Base-by-base conservation (phyloP, 2,113 vertebrate genomes). In the Onychostruthus taczanowskii region DNA sequence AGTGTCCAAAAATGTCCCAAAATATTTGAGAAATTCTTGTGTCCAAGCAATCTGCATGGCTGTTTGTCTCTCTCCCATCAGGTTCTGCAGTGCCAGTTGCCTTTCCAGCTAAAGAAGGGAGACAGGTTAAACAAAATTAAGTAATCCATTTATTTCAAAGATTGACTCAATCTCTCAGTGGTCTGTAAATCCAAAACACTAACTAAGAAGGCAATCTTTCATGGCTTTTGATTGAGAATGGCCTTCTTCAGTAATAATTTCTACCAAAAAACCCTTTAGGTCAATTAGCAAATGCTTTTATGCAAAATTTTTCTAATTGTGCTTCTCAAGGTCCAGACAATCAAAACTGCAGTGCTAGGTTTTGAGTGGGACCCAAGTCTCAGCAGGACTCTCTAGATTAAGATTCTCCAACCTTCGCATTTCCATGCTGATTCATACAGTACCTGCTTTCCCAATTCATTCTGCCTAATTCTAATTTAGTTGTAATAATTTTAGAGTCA, bases 21-120 rank as follows among this genome's bases (percentile, higher is more conserved):
- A 99, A 97, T 99, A 99, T 77, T 98, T 99, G 81, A 99, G 95
- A 92, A 99, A 98, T 97, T 99, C 98, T 73, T 98, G 96, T 82
- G 98, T 98, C 98, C 98, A 98, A 83, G 99, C 98, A 37, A 99
- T 97, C 97, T 99, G 98, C 98, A 99, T 98, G 2, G 99, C 98
- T 98, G 98, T 96, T 97, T 99, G 98, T 62, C 98, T 97, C 96
- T 99, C 98, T 56, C 98, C 98, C 98, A 99, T 99, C 96, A 99
- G 98, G 95, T 98, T 99, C 96, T 99, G 98, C 98, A 99, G 98
- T 44, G 98, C 37, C 72, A 99, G 97, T 96, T 99, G 98, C 55
- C 99, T 98, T 97, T 99, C 99, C 97, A 99, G 87, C 99, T 99
- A 69, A 75, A 44, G 50, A 81, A 62, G 23, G 35, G 37, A 95